These are phyloP conservation scores for Rhingia rostrata DNA, from an alignment of 2,888 invertebrate species.

Conservation along the genomic window DNA sequence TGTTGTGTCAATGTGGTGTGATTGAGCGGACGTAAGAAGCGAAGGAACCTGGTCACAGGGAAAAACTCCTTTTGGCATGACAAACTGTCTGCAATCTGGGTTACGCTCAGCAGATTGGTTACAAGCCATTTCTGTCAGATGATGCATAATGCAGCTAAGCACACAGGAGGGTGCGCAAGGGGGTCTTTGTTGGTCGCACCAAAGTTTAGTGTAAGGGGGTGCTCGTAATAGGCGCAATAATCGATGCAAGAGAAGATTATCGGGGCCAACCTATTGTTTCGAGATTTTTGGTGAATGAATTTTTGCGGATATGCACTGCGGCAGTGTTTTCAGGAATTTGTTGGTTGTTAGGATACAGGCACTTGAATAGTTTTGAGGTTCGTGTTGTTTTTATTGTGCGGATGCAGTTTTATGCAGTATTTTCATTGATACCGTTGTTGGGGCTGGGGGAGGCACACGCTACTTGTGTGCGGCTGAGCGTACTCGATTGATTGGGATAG, in stretches of 20 bases:
- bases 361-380: constrained; percentile 49
- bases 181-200: background rate
- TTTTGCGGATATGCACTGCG: constrained; percentile 71
- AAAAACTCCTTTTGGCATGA: constrained; percentile 67
- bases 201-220: background rate
- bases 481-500: constrained; percentile 44
- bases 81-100: constrained; percentile 69
- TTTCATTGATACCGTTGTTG: constrained; percentile 61
- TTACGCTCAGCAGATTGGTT: constrained; percentile 65
- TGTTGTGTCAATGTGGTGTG: constrained; percentile 64
- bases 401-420: constrained; percentile 62
- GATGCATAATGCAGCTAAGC: constrained; percentile 55
- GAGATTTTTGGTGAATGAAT: constrained; percentile 68
- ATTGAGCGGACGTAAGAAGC: constrained; percentile 40
- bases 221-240: constrained; percentile 46
- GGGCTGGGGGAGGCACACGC: background rate
- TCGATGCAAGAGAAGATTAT: constrained; percentile 64
- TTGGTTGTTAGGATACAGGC: constrained; percentile 28
- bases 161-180: background rate
- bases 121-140: constrained; percentile 61
- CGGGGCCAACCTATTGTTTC: constrained; percentile 64
- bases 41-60: constrained; percentile 11
- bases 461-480: constrained; percentile 16
- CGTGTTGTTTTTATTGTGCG: constrained; percentile 27
- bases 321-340: constrained; percentile 39